Evolutionary conservation across 2,113 vertebrate species (phyloP).

Genomic region (Elgaria multicarinata): DNA sequence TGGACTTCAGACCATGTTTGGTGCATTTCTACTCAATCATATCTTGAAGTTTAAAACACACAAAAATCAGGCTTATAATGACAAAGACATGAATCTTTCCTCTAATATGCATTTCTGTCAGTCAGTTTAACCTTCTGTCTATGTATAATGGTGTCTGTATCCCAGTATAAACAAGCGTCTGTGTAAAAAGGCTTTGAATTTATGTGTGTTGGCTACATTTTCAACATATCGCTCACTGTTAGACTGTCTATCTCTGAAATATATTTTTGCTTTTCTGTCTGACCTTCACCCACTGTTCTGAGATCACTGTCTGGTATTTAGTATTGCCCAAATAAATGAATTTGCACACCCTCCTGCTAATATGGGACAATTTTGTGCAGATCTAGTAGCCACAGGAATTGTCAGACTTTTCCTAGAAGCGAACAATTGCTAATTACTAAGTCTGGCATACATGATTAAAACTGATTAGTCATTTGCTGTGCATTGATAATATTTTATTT

Average conservation of each 20-base stretch:
- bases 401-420: conserved; percentile 5
- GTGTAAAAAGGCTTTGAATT: conserved; percentile 61
- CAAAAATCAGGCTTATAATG: conserved; percentile 43
- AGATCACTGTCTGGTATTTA: conserved; percentile 58
- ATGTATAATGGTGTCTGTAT: conserved; percentile 62
- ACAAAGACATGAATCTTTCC: conserved; percentile 44
- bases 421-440: not conserved
- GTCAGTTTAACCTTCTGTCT: conserved; percentile 63
- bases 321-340: conserved; percentile 45
- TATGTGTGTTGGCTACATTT: conserved; percentile 62
- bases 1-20: conserved; percentile 35
- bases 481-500: no score
- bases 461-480: not conserved
- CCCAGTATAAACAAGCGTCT: conserved; percentile 63
- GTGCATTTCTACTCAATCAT: conserved; percentile 39
- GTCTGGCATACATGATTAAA: not conserved
- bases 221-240: conserved; percentile 49
- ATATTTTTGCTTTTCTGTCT: conserved; percentile 59
- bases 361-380: not conserved
- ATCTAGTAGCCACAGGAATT: conserved; percentile 36
- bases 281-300: conserved; percentile 41
- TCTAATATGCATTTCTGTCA: conserved; percentile 53
- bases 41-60: conserved; percentile 53
- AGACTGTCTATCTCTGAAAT: conserved; percentile 52
- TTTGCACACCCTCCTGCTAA: conserved; percentile 7